Evolutionary conservation across 2,888 invertebrate species (phyloP), one percentile per base, ranked within the genome.

Genomic region (Brachypalpus laphriformis): DNA sequence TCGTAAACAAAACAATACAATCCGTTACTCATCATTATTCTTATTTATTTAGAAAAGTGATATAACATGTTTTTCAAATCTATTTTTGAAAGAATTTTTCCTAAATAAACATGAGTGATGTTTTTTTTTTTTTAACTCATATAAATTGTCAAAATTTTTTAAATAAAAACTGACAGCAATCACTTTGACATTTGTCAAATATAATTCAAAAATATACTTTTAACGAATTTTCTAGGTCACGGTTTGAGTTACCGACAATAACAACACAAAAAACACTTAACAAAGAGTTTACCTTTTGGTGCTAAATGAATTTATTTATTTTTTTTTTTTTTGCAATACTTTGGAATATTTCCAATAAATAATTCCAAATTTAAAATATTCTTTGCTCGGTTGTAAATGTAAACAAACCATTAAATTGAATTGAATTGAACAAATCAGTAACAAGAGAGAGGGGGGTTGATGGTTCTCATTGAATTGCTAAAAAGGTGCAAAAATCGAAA

Each of bases 281-380:
- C 49, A 49, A 65, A 14, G 14, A 37, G 20, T 47, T 47, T 4
- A 18, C 47, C 7, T 14, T 1, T 14, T 3, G 16, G 3, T 11
- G 9, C 14, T 25, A 28, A 34, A 37, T 20, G 14, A 47, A 22
- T 57, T 31, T 47, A 57, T 70, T n/a, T n/a, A n/a, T n/a, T n/a
- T n/a, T n/a, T n/a, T n/a, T n/a, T n/a, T n/a, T n/a, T 34, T 70
- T 70, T 18, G 57, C 57, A 49, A 65, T 8, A 20, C 20, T 56
- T 76, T 76, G 75, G 75, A 66, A 40, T 37, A 28, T 49, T 22
- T 76, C 76, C 76, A 66, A 75, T 20, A 56, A 42, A 49, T 42
- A 49, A 72, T 49, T 59, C 18, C 25, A 25, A 59, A 28, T 66
- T 59, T 28, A 57, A 72, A 45, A 51, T 72, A 45, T 37, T 40